phyloP scores from a whole-genome alignment of 2,113 vertebrate species.

The Oreochromis tanganicae region DNA sequence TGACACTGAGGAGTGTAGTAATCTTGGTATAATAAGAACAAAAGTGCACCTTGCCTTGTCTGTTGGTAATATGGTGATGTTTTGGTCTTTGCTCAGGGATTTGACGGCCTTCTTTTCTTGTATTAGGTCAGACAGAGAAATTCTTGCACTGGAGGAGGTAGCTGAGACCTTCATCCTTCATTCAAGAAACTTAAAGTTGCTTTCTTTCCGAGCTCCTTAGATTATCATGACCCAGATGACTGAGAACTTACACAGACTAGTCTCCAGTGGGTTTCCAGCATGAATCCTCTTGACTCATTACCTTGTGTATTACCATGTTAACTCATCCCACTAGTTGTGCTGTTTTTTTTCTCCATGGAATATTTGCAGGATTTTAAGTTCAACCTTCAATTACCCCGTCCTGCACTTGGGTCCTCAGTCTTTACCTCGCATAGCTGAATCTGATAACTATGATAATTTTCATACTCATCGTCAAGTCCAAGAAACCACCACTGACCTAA shows the following conservation, averaged over 20 bases:
- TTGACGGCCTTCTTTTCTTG: rapidly evolving
- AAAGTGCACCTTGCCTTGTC: neutral
- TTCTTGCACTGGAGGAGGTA: neutral
- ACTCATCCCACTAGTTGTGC: neutral
- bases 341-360: rapidly evolving
- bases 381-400: neutral
- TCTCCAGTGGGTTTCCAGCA: neutral
- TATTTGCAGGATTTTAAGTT: neutral
- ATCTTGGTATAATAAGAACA: neutral
- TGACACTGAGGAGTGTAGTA: neutral
- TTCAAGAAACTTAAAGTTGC: rapidly evolving
- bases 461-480: neutral
- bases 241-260: neutral
- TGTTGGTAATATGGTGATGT: neutral
- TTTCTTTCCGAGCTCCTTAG: neutral
- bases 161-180: neutral
- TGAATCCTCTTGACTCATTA: neutral
- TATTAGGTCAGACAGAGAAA: neutral
- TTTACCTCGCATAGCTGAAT: neutral
- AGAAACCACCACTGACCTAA: neutral
- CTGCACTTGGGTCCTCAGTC: neutral
- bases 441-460: neutral
- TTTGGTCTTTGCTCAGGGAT: neutral
- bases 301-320: neutral
- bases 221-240: neutral